Conservation (phyloP, 2,113 vertebrate genomes). For the Pseudonaja textilis region DNA sequence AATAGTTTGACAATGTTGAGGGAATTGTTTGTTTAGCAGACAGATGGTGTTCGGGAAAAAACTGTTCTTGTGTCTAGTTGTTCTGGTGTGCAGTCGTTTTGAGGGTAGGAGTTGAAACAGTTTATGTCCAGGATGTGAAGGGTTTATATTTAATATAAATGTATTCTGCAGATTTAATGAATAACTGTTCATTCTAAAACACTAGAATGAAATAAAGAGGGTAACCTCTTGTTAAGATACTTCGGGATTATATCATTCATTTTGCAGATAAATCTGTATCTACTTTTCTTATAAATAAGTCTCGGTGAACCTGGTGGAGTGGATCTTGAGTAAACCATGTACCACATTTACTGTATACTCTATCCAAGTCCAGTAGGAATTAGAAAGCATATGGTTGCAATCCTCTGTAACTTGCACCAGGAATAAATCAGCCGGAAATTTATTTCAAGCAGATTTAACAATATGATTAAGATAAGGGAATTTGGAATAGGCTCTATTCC, state of each 20-base stretch:
- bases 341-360: background rate
- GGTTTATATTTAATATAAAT: slow-evolving; percentile 7
- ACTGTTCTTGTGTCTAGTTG: too few species aligned
- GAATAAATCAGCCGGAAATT: background rate
- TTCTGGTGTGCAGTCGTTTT: too few species aligned
- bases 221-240: background rate
- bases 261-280: background rate
- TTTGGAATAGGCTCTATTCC: background rate
- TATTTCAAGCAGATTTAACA: background rate
- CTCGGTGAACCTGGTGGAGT: background rate
- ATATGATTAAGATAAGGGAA: background rate
- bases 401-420: background rate
- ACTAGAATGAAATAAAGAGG: background rate
- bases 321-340: background rate
- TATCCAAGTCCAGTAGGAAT: background rate
- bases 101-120: too few species aligned
- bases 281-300: background rate
- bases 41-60: too few species aligned
- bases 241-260: background rate
- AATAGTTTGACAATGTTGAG: too few species aligned
- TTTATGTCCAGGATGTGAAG: too few species aligned
- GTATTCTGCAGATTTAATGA: background rate
- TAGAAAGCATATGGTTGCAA: background rate
- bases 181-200: background rate
- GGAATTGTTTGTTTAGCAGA: too few species aligned